Conservation (phyloP, 2,113 vertebrate species). For the Setophaga petechia region DNA sequence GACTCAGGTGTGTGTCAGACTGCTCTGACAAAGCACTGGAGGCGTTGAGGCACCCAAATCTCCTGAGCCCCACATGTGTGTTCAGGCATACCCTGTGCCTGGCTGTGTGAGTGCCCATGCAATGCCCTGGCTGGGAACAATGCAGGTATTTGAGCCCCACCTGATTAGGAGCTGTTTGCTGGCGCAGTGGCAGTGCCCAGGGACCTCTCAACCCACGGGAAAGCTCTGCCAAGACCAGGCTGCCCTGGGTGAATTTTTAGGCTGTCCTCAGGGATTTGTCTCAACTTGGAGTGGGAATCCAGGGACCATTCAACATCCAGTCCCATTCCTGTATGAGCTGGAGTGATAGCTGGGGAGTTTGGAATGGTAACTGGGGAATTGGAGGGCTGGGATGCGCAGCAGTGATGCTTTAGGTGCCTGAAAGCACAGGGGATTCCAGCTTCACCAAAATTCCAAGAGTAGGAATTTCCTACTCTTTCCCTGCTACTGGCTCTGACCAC, state of each 20-base stretch:
- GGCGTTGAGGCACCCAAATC: not conserved
- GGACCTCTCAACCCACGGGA: not conserved
- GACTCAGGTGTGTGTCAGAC: not conserved
- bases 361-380: not conserved
- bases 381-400: not conserved
- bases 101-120: not conserved
- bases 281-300: accelerated
- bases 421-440: not conserved
- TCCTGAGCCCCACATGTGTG: not conserved
- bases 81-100: not conserved
- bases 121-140: not conserved
- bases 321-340: not conserved
- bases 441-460: not conserved
- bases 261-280: not conserved
- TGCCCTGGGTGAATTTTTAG: not conserved
- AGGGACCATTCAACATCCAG: not conserved
- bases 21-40: not conserved
- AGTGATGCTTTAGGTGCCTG: not conserved
- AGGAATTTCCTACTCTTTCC: not conserved
- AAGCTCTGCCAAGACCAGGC: not conserved
- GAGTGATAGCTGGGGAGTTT: not conserved
- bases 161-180: not conserved
- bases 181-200: not conserved
- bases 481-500: not conserved
- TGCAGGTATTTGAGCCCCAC: not conserved